Evolutionary conservation across 2,888 invertebrate genomes (phyloP), one percentile per base, ranked within the genome.

Genomic region (Lumbricus terrestris): DNA sequence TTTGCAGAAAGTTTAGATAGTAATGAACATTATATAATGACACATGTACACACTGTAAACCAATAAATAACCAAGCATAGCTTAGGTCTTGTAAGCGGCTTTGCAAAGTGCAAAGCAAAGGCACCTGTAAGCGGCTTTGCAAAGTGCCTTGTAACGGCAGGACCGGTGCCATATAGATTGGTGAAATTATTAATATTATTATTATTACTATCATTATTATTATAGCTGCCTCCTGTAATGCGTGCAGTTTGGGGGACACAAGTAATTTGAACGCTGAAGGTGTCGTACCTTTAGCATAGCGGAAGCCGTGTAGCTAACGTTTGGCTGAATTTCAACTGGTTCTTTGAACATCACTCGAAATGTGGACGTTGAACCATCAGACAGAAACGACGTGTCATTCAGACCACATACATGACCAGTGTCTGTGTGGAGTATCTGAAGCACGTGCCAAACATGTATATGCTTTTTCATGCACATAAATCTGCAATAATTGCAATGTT

Each of bases 321-420:
- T 97, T 4, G 97, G 97, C 91, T 96, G 94, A 89, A 97, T 97
- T 95, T 97, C 97, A 0, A 97, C 96, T 0, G 97, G 97, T 92
- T 97, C 97, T 94, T 97, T 97, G 95, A 97, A 97, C 96, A 97
- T 96, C 89, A 97, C 96, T 89, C 97, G 96, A 95, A 97, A 97
- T 23, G 97, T 97, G 93, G 97, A 96, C 91, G 96, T 96, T 0
- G 97, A 96, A 34, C 97, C 97, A 94, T 97, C 97, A 93, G 97
- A 97, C 93, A 96, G 96, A 93, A 97, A 97, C 82, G 96, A 96
- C 0, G 97, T 97, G 88, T 97, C 96, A 94, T 97, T 97, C 1
- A 96, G 96, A 0, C 97, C 97, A 92, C 95, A 96, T 16, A 97
- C 96, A 94, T 97, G 97, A 91, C 96, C 96, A 1, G 97, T 96